Evolutionary conservation across 2,113 vertebrate species (phyloP).

Genomic region (Hemicordylus capensis): DNA sequence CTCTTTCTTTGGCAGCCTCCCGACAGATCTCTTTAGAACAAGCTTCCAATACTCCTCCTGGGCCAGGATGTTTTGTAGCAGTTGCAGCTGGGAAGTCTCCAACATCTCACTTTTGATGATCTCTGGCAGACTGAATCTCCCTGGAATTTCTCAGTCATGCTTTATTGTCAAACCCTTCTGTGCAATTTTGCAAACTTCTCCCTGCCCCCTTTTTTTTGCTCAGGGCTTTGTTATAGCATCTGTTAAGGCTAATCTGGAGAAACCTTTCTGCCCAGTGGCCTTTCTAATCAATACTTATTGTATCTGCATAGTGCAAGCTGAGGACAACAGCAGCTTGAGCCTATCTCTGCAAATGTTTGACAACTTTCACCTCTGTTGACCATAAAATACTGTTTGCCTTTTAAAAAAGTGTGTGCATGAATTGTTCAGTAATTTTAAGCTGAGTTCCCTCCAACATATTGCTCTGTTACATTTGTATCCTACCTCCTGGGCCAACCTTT

Average conservation of each 20-base stretch:
- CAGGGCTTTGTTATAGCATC: conserved; percentile 64
- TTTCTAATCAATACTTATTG: conserved; percentile 52
- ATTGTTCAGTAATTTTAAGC: background rate
- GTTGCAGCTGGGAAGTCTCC: conserved; percentile 73
- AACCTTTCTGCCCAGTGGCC: conserved; percentile 53
- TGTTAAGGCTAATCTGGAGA: conserved; percentile 59
- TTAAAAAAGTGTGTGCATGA: background rate
- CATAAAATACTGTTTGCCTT: background rate
- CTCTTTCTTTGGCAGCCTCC: conserved; percentile 69
- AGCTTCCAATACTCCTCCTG: conserved; percentile 67
- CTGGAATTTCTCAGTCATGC: conserved; percentile 71
- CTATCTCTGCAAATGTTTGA: background rate
- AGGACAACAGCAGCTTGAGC: background rate
- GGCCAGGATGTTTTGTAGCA: conserved; percentile 72
- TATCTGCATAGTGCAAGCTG: conserved; percentile 14
- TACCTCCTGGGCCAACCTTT: too few species aligned
- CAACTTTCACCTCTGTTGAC: background rate
- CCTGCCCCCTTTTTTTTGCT: conserved; percentile 61
- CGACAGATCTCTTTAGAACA: conserved; percentile 71
- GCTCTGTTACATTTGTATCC: background rate
- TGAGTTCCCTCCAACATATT: background rate
- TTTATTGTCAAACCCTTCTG: conserved; percentile 70
- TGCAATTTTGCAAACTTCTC: conserved; percentile 67
- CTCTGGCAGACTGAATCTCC: conserved; percentile 71
- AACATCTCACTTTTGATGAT: conserved; percentile 71